Conservation (phyloP, 2,888 invertebrate genomes). For the Drosophila neonasuta region DNA sequence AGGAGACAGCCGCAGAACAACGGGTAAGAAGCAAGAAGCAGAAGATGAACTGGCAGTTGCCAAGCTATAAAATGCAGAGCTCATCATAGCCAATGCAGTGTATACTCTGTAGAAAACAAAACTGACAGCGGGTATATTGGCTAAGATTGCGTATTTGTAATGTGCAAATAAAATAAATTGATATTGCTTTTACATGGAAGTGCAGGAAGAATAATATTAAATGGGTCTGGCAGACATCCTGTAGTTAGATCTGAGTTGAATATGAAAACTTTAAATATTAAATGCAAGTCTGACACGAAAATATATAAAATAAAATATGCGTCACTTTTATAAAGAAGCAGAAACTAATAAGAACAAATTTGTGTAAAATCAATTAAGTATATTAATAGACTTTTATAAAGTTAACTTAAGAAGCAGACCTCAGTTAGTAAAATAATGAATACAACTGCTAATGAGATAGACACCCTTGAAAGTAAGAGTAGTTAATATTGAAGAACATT, state of each 20-base stretch:
- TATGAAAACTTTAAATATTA: not conserved
- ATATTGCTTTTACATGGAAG: not conserved
- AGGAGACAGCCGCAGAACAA: not conserved
- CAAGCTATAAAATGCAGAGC: constrained; percentile 18
- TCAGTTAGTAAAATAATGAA: too few relatives aligned
- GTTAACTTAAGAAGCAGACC: too few relatives aligned
- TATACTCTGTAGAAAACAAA: not conserved
- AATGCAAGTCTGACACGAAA: not conserved
- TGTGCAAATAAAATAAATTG: not conserved
- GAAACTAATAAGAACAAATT: too few relatives aligned
- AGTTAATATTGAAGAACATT: too few relatives aligned
- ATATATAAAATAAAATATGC: not conserved
- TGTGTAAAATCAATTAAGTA: too few relatives aligned
- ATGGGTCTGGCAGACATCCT: not conserved
- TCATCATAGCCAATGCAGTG: constrained; percentile 4
- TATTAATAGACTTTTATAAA: too few relatives aligned
- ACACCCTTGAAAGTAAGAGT: too few relatives aligned
- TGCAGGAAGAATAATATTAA: not conserved
- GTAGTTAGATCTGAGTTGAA: not conserved
- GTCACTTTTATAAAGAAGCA: too few relatives aligned
- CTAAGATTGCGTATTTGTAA: too few relatives aligned
- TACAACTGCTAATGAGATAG: too few relatives aligned
- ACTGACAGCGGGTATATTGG: not conserved
- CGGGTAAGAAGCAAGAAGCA: constrained; percentile 3
- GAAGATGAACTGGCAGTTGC: constrained; percentile 4